These are phyloP conservation scores for Sialis fuliginosa DNA, from an alignment of 2,888 invertebrate genomes.

Conservation along the genomic window DNA sequence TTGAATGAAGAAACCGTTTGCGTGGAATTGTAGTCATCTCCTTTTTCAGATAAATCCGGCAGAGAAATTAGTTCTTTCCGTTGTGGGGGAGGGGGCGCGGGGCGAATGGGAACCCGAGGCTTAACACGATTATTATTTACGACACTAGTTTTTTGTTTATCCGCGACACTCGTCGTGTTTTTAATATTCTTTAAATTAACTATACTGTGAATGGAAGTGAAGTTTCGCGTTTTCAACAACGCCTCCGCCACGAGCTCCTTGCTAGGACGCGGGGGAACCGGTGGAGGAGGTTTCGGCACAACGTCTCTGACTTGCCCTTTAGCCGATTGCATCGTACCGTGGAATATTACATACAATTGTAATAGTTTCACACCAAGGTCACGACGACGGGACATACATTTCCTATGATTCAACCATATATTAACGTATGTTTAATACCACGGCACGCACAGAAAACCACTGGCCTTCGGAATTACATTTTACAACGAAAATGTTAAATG, in stretches of 20 bases:
- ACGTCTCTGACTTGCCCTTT: background rate
- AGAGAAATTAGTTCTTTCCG: too few relatives aligned
- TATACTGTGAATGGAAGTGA: conserved; percentile 7
- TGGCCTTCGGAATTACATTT: too few relatives aligned
- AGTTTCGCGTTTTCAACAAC: conserved; percentile 42
- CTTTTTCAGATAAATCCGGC: too few relatives aligned
- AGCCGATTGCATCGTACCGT: background rate
- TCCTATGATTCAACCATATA: too few relatives aligned
- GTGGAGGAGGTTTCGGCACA: conserved; percentile 41
- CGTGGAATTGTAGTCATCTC: too few relatives aligned
- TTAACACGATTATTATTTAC: conserved; percentile 1
- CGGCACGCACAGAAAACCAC: too few relatives aligned
- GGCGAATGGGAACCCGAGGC: too few relatives aligned
- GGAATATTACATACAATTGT: background rate
- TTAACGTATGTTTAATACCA: too few relatives aligned
- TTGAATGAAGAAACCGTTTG: too few relatives aligned
- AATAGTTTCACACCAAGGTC: background rate
- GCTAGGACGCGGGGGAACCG: conserved; percentile 66
- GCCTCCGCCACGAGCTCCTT: conserved; percentile 55
- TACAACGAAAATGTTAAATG: too few relatives aligned
- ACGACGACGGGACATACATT: background rate
- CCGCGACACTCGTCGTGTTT: conserved; percentile 29
- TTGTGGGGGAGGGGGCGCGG: too few relatives aligned
- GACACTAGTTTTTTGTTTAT: conserved; percentile 13
- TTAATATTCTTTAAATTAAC: conserved; percentile 14